phyloP scores from a whole-genome alignment of 2,888 invertebrate species.

The Lepeophtheirus nordmannii region DNA sequence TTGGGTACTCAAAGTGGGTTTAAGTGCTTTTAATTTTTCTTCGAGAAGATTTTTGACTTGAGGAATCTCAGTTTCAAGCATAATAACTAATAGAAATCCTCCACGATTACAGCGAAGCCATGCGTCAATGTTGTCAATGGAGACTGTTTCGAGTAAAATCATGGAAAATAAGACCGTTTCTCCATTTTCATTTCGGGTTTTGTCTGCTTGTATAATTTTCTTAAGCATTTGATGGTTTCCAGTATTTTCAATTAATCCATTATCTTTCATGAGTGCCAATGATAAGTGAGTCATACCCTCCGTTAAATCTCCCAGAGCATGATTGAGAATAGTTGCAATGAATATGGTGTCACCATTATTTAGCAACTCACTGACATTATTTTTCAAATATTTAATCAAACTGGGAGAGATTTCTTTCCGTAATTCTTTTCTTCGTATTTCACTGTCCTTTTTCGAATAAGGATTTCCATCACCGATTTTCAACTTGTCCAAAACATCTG shows the following conservation, averaged over 20 bases:
- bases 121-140: conserved; percentile 22
- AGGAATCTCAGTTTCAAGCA: conserved; percentile 27
- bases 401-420: conserved; percentile 47
- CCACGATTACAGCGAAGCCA: conserved; percentile 60
- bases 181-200: conserved; percentile 16
- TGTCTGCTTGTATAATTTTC: conserved; percentile 51
- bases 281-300: conserved; percentile 27
- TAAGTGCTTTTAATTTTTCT: too few relatives aligned
- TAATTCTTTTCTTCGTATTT: conserved; percentile 51
- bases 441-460: conserved; percentile 54
- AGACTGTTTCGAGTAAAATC: conserved; percentile 25
- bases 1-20: too few relatives aligned
- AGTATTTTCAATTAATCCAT: conserved; percentile 46
- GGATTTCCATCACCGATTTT: conserved; percentile 55
- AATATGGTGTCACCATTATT: conserved; percentile 37
- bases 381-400: conserved; percentile 41
- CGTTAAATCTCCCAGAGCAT: conserved; percentile 26
- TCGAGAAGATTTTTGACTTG: too few relatives aligned
- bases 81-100: conserved; percentile 49
- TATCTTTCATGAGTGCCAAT: conserved; percentile 27
- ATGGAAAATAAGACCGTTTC: conserved; percentile 11
- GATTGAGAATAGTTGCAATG: conserved; percentile 25
- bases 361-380: conserved; percentile 31
- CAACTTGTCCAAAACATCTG: conserved; percentile 54
- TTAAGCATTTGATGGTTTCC: conserved; percentile 61